phyloP scores from a whole-genome alignment of 2,797 vertebrate species.

The Melanotaenia pygmaea region DNA sequence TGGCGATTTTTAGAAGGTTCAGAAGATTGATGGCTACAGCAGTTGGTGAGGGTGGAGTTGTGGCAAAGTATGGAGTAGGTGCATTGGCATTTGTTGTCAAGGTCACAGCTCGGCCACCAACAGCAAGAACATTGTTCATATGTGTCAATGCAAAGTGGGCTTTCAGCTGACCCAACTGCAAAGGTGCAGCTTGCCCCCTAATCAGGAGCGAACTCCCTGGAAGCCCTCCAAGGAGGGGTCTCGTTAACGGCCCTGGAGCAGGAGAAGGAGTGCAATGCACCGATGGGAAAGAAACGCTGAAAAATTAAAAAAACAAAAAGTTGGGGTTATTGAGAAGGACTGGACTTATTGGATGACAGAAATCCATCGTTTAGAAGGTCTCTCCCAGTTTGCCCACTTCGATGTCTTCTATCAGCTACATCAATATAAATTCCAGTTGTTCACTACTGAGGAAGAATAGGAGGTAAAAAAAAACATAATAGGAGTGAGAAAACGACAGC shows the following conservation, averaged over 20 bases:
- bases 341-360: conserved; percentile 15
- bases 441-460: conserved; percentile 30
- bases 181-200: conserved; percentile 83
- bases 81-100: conserved; percentile 44
- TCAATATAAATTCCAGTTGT: conserved; percentile 22
- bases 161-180: conserved; percentile 88
- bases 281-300: conserved; percentile 67
- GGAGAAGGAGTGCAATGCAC: conserved; percentile 46
- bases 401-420: not conserved
- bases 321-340: conserved; percentile 55
- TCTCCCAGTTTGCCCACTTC: not conserved
- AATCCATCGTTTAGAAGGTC: conserved; percentile 18
- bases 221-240: conserved; percentile 62
- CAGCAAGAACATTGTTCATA: conserved; percentile 68
- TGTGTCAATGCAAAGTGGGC: conserved; percentile 76
- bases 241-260: conserved; percentile 35
- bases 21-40: conserved; percentile 75
- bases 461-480: conserved; percentile 23
- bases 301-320: conserved; percentile 53
- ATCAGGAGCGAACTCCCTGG: conserved; percentile 82
- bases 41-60: conserved; percentile 57
- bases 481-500: conserved; percentile 12
- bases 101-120: conserved; percentile 36
- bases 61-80: not conserved
- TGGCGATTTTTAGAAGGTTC: conserved; percentile 82